phyloP scores from a whole-genome alignment of 2,888 invertebrate species.

The Conops quadrifasciatus region DNA sequence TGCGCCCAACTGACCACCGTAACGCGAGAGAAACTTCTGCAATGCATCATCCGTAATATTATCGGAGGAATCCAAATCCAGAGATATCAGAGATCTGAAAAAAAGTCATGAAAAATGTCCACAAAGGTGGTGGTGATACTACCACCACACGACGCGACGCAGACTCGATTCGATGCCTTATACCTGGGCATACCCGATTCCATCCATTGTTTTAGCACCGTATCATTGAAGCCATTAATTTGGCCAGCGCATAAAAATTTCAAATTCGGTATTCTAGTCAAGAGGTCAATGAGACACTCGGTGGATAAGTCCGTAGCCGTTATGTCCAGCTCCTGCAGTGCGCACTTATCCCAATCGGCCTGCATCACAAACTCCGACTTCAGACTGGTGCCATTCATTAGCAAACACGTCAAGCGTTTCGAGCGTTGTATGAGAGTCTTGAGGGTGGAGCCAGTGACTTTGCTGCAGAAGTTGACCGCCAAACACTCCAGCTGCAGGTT shows the following conservation, averaged over 20 bases:
- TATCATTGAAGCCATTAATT: slow-evolving; percentile 96
- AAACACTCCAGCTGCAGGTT: slow-evolving; percentile 87
- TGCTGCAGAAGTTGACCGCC: slow-evolving; percentile 96
- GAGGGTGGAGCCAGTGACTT: slow-evolving; percentile 95
- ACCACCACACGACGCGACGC: not conserved
- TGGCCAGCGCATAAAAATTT: slow-evolving; percentile 95
- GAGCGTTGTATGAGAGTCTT: slow-evolving; percentile 94
- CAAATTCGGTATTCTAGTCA: slow-evolving; percentile 84
- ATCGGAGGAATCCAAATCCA: slow-evolving; percentile 95
- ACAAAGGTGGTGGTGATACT: too few relatives aligned
- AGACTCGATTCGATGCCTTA: not conserved
- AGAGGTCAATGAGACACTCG: slow-evolving; percentile 92
- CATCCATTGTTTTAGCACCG: slow-evolving; percentile 90
- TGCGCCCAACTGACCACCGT: slow-evolving; percentile 89
- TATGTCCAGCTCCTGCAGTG: slow-evolving; percentile 93
- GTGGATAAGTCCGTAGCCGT: slow-evolving; percentile 95
- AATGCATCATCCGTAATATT: slow-evolving; percentile 93
- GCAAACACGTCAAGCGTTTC: slow-evolving; percentile 86
- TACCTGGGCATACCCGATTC: slow-evolving; percentile 82
- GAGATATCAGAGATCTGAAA: slow-evolving; percentile 76
- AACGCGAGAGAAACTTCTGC: slow-evolving; percentile 88
- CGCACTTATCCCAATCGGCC: slow-evolving; percentile 98
- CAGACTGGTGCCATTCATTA: slow-evolving; percentile 97
- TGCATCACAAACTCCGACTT: slow-evolving; percentile 92
- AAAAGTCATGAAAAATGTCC: not conserved